Evolutionary conservation across 2,113 vertebrate genomes (phyloP).

Genomic region (Numenius arquata): DNA sequence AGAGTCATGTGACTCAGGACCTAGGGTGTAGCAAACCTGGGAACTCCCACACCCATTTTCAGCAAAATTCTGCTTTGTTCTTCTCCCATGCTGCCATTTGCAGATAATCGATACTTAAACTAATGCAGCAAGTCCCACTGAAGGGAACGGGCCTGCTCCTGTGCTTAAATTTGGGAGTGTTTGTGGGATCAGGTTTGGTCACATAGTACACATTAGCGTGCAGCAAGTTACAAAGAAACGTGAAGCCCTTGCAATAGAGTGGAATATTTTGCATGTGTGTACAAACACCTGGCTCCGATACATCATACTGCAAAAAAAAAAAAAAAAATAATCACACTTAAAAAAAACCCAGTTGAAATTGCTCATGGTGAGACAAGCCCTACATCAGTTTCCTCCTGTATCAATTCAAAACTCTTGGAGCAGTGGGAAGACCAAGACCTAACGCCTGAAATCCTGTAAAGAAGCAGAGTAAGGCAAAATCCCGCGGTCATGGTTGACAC

Average conservation of each 20-base stretch:
- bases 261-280: background rate
- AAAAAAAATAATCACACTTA: background rate
- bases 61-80: background rate
- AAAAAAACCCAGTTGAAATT: background rate
- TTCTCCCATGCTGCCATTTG: background rate
- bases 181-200: constrained; percentile 13
- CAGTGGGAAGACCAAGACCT: background rate
- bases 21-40: background rate
- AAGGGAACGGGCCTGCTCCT: background rate
- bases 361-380: background rate
- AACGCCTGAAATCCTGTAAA: background rate
- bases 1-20: background rate
- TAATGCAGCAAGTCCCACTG: background rate
- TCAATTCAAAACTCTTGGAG: background rate
- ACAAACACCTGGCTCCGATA: background rate
- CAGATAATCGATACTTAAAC: background rate
- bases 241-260: background rate
- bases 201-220: background rate
- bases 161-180: background rate
- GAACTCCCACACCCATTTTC: background rate
- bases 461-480: background rate
- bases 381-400: background rate
- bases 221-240: background rate
- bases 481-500: background rate
- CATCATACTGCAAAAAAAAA: background rate